Base-by-base conservation (phyloP, 1,140 invertebrate species). In the Drosophila nigrodunni region DNA sequence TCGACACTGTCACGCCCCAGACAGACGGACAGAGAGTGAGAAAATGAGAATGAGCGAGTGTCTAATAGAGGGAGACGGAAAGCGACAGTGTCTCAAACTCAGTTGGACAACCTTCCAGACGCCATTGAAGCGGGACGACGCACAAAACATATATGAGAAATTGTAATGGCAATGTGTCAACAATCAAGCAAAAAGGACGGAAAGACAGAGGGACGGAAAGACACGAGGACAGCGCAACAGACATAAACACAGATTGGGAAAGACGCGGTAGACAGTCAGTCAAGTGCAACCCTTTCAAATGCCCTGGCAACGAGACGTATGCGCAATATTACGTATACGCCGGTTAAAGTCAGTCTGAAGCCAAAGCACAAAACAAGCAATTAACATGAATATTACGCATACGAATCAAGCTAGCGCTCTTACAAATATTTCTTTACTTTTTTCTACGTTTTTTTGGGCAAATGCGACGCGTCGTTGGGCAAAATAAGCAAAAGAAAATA, bases 351-450 rank as follows among this genome's bases (percentile, higher is more conserved):
- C 61, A 11, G 9, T 8, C 11, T 41, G 72, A 74, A 54, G 43
- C 21, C 39, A 54, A 30, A 66, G 72, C 74, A 81, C 75, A 74
- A 81, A 78, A 79, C 81, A 81, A 89, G 85, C 80, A 89, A 85
- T 89, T 89, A 89, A 89, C 74, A 81, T 74, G 77, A 81, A 89
- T 81, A 81, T 89, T 83, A 81, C 68, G 50, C 35, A 60, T 67
- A 47, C 11, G 57, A 49, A n/a, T 43, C 39, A 80, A 74, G 74
- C 61, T 43, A 50, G 6, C 25, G 25, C 6, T 30, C 25, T 30
- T 30, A 30, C 25, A 30, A 30, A 30, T 30, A 30, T 2, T 30
- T 30, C 25, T 30, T 30, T 13, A 13, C 10, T 43, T 55, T 44
- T 52, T 65, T 50, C 21, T 46, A 49, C 46, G 55, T 80, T 88